phyloP scores from a whole-genome alignment of 2,113 vertebrate species.

The Capreolus pygargus region DNA sequence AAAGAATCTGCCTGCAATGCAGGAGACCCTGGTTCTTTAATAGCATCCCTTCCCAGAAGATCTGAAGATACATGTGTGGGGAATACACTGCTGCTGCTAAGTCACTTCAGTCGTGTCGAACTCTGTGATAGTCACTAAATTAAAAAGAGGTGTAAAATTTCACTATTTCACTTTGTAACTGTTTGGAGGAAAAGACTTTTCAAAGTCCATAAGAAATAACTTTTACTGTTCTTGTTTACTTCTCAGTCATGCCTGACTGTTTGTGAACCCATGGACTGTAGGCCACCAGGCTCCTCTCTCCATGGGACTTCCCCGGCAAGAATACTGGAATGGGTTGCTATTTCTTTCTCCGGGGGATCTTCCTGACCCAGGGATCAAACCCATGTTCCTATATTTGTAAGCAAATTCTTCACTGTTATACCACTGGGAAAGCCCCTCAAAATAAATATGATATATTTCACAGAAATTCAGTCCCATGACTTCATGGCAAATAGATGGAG shows the following conservation, averaged over 20 bases:
- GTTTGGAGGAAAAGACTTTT: neutral
- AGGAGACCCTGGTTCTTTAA: neutral
- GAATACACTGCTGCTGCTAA: neutral
- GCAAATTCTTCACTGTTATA: neutral
- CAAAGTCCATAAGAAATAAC: neutral
- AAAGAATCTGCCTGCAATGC: neutral
- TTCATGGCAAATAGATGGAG: neutral
- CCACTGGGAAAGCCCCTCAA: neutral
- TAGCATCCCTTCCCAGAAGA: neutral
- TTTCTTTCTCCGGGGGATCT: neutral
- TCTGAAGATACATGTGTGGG: neutral
- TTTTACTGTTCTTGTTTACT: neutral
- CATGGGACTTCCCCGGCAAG: accelerated
- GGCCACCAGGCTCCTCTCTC: neutral
- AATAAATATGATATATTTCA: neutral
- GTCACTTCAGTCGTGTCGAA: too few relatives aligned
- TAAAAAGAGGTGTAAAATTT: neutral
- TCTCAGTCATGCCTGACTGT: neutral
- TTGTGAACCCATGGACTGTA: neutral
- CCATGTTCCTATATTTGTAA: neutral
- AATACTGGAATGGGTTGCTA: neutral
- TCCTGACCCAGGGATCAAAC: neutral
- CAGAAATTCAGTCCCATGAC: neutral
- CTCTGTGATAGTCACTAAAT: neutral
- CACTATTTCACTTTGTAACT: neutral